Evolutionary conservation across 2,797 vertebrate genomes (phyloP), one percentile per base, ranked within the genome.

Genomic region (Danio albolineatus): DNA sequence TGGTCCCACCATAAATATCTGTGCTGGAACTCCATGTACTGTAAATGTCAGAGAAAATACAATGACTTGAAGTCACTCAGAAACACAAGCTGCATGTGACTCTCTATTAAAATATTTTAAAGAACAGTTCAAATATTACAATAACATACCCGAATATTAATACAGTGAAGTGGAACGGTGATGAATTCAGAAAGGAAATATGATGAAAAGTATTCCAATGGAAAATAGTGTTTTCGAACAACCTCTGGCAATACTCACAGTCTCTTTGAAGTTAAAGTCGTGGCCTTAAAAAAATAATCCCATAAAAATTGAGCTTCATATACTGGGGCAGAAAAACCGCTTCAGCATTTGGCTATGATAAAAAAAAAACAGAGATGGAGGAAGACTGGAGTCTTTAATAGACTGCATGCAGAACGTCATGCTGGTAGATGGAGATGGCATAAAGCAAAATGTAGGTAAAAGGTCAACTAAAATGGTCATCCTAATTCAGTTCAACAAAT

Each of bases 321-420:
- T 90, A 90, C 90, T 88, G 85, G 85, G 79, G 87, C 91, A 92
- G 92, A 87, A 92, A 92, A 92, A 83, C 88, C 85, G 89, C 86
- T 92, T 90, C 87, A 90, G 87, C 82, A 39, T 60, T 60, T 21
- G 3, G 12, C 28, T 70, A 21, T 19, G 65, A 12, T 48, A 21
- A 19, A 6, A 61, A 21, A 19, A 6, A 61, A 75, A 75, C 10
- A 1, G 54, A 60, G 12, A 61, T 9, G 10, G 19, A 28, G 9
- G 39, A 8, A 65, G 57, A 43, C 43, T 17, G 19, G 56, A 48
- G 41, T 48, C 54, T 9, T 28, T 60, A 60, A 60, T n/a, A 60
- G 41, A 59, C 41, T 5, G 67, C 54, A 49, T 28, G 28, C 28
- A 28, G 28, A 70, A 53, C 2, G 39, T 48, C 48, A 19, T n/a